These are phyloP conservation scores for Leptatherina wallacei DNA, from an alignment of 2,797 vertebrate species.

Conservation along the genomic window DNA sequence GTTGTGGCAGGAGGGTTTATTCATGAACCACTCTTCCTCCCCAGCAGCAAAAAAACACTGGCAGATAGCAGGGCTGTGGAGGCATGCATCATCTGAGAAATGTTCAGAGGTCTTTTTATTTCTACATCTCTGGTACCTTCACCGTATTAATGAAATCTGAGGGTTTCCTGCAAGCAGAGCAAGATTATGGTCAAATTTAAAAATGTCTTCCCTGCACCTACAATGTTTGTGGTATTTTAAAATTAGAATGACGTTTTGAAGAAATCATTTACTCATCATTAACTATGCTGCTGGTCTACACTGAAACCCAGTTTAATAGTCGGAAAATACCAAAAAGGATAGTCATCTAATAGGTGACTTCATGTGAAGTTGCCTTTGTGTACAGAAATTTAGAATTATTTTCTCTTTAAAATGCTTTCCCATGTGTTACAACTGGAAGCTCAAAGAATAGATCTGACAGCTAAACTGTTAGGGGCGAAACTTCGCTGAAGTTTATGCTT, in stretches of 20 bases:
- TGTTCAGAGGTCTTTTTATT: not conserved
- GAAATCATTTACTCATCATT: too few relatives aligned
- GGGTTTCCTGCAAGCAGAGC: not conserved
- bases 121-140: constrained; percentile 6
- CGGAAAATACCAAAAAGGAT: not conserved
- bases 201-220: too few relatives aligned
- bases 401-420: not conserved
- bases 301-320: too few relatives aligned
- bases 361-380: not conserved
- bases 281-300: too few relatives aligned
- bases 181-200: too few relatives aligned
- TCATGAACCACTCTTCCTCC: not conserved
- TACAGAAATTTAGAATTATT: not conserved
- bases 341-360: constrained; percentile 1
- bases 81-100: constrained; percentile 4
- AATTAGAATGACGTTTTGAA: too few relatives aligned
- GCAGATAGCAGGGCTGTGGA: not conserved
- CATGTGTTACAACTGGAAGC: not conserved
- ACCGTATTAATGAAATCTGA: constrained; percentile 28
- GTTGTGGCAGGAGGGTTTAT: not conserved
- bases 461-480: not conserved
- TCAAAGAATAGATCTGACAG: not conserved
- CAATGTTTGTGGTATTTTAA: too few relatives aligned
- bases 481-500: too few relatives aligned
- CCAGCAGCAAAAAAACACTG: constrained; percentile 6